Percentiles rank a stretch among this genome's conserved stretches.
Conservation (phyloP, 2,113 vertebrate species). For the Sander lucioperca region DNA sequence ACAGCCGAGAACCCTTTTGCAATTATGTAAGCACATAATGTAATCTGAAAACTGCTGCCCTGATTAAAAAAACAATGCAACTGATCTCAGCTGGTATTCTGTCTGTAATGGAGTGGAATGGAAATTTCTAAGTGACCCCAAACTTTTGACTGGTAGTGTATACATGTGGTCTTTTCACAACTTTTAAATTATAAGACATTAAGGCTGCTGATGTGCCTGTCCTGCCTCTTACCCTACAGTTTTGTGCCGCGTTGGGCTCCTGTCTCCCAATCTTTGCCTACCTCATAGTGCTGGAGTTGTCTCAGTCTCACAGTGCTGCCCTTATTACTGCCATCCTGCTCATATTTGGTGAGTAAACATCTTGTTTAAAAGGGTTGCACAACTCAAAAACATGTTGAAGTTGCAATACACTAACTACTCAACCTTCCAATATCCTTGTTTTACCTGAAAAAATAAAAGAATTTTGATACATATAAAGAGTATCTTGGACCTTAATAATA, state of each 20-base stretch:
- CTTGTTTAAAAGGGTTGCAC: background rate
- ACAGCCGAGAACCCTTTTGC: too few species aligned
- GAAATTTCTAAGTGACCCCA: too few species aligned
- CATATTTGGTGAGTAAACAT: slow-evolving; percentile 90
- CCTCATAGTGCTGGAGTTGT: slow-evolving; percentile 91
- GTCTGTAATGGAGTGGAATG: too few species aligned
- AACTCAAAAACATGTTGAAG: background rate
- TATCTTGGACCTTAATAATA: background rate
- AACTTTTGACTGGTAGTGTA: too few species aligned
- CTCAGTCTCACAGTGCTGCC: slow-evolving; percentile 89
- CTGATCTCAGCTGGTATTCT: too few species aligned
- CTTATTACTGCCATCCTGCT: slow-evolving; percentile 89
- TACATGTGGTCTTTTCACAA: background rate
- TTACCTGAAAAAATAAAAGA: background rate
- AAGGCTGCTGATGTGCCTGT: background rate
- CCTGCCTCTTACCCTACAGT: slow-evolving; percentile 76
- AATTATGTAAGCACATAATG: too few species aligned
- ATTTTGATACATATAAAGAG: background rate
- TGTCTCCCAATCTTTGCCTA: slow-evolving; percentile 91
- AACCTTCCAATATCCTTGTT: background rate
- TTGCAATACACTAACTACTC: background rate
- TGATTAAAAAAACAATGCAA: too few species aligned
- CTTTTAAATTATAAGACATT: background rate
- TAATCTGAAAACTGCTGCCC: too few species aligned
- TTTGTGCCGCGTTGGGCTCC: slow-evolving; percentile 93